phyloP scores from a whole-genome alignment of 1,140 invertebrate species.

The Paramacrobiotus metropolitanus region DNA sequence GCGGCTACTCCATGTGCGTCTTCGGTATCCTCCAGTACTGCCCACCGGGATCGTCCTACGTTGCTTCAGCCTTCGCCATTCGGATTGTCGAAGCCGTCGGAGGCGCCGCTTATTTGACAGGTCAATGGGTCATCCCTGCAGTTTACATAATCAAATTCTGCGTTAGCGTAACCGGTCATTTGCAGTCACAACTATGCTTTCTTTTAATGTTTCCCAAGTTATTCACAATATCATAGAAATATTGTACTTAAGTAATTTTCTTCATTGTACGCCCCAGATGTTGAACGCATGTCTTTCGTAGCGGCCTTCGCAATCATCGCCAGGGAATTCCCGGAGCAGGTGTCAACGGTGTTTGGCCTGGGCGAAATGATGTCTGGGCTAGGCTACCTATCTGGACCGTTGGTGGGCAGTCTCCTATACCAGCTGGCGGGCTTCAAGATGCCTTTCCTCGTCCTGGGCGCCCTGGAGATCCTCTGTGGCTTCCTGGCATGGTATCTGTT shows the following conservation, averaged over 20 bases:
- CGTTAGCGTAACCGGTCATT: too few species aligned
- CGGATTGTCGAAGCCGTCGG: constrained; percentile 72
- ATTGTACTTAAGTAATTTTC: too few species aligned
- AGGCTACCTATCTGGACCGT: constrained; percentile 19
- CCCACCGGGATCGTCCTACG: constrained; percentile 52
- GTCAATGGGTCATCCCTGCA: not conserved
- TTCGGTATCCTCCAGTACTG: constrained; percentile 60
- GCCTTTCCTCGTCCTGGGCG: constrained; percentile 18
- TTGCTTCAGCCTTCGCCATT: constrained; percentile 56
- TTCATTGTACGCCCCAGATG: too few species aligned
- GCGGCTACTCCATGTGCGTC: constrained; percentile 37
- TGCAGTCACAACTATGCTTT: not conserved
- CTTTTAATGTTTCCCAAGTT: not conserved
- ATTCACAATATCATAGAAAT: too few species aligned
- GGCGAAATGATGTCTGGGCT: constrained; percentile 16
- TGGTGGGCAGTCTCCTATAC: constrained; percentile 20
- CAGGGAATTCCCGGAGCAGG: constrained; percentile 68
- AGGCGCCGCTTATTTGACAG: constrained; percentile 69
- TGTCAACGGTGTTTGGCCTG: constrained; percentile 63
- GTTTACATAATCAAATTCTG: too few species aligned
- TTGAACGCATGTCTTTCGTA: too few species aligned
- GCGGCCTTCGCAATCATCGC: constrained; percentile 71
- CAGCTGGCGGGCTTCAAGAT: constrained; percentile 20
- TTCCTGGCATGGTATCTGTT: constrained; percentile 12
- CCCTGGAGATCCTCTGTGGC: constrained; percentile 14